phyloP scores from a whole-genome alignment of 2,888 invertebrate genomes.

The Uropetala carovei region DNA sequence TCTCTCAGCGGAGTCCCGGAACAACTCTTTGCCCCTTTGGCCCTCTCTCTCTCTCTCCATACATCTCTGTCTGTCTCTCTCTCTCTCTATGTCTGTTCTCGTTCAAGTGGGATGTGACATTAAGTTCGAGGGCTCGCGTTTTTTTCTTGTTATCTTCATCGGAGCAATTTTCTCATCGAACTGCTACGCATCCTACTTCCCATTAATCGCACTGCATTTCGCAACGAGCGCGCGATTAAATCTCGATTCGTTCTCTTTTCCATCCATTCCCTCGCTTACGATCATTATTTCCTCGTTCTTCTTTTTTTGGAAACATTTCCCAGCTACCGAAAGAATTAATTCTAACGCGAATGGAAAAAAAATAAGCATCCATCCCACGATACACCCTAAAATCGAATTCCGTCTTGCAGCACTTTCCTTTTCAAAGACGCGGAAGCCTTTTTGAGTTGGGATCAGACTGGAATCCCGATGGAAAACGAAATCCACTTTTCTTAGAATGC shows the following conservation, averaged over 20 bases:
- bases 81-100: neutral
- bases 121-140: no score
- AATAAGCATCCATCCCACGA: neutral
- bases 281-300: neutral
- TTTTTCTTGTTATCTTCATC: no score
- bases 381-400: neutral
- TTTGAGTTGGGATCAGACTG: neutral
- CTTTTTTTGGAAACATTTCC: neutral
- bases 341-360: neutral
- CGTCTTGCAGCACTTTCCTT: neutral
- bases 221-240: neutral
- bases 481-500: conserved; percentile 13
- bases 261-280: neutral
- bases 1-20: neutral
- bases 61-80: neutral
- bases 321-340: neutral
- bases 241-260: neutral
- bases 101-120: neutral
- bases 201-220: no score
- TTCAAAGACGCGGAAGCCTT: neutral
- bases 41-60: neutral
- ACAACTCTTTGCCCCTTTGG: neutral
- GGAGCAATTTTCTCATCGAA: no score
- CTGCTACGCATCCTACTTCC: no score
- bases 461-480: neutral